Conservation (phyloP, 2,888 invertebrate genomes). For the Tetragonula carbonaria region DNA sequence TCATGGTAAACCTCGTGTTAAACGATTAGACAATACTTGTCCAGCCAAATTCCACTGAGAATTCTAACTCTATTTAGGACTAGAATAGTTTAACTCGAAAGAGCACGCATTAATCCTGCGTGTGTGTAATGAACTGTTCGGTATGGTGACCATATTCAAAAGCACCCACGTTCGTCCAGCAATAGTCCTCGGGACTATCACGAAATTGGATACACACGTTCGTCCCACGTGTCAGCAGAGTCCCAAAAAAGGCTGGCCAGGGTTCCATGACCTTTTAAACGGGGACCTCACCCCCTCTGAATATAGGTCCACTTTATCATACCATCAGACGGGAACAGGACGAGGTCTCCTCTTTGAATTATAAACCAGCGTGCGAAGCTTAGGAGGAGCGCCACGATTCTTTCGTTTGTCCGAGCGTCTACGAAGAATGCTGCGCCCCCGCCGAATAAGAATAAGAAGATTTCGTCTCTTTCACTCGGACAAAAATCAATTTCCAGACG, state of each 20-base stretch:
- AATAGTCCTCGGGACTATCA: conserved; percentile 10
- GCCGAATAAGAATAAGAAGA: conserved; percentile 16
- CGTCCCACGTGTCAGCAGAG: conserved; percentile 55
- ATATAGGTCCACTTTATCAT: conserved; percentile 65
- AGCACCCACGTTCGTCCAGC: conserved; percentile 33
- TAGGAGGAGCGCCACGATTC: conserved; percentile 25
- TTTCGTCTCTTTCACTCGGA: not conserved
- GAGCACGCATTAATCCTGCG: conserved; percentile 22
- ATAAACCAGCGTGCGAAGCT: conserved; percentile 17
- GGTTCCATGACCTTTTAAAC: conserved; percentile 67
- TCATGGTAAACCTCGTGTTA: not conserved
- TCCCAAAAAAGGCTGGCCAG: conserved; percentile 40
- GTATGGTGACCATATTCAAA: conserved; percentile 20
- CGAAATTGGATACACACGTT: conserved; percentile 66
- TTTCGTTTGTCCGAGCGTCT: conserved; percentile 17
- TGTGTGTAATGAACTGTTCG: conserved; percentile 31
- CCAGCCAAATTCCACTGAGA: too few species aligned
- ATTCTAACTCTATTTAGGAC: not conserved
- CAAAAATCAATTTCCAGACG: conserved; percentile 48
- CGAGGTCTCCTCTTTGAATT: conserved; percentile 59
- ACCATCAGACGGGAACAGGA: conserved; percentile 49
- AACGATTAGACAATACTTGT: not conserved
- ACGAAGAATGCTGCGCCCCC: conserved; percentile 31
- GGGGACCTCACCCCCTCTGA: conserved; percentile 49
- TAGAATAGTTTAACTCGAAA: not conserved